Evolutionary conservation across 2,797 vertebrate genomes (phyloP).

Genomic region (Fundulus diaphanus): DNA sequence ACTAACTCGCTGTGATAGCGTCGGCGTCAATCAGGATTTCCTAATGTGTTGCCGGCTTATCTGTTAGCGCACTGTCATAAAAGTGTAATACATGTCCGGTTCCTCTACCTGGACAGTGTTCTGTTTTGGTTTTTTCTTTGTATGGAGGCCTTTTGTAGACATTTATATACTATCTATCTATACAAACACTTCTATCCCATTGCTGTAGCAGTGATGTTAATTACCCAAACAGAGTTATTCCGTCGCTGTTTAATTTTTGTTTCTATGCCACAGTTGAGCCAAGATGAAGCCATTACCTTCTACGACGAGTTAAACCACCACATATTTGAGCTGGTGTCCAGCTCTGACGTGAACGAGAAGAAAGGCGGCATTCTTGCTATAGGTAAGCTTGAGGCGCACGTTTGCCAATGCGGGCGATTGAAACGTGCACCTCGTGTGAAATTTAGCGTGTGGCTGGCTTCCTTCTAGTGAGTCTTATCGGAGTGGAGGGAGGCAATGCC

Average conservation of each 20-base stretch:
- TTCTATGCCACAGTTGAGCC: constrained; percentile 88
- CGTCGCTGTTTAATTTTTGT: not conserved
- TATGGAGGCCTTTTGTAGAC: too few relatives aligned
- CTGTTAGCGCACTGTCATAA: too few relatives aligned
- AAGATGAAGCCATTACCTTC: constrained; percentile 97
- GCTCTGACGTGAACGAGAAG: constrained; percentile 97
- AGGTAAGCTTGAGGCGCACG: constrained; percentile 77
- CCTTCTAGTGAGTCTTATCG: constrained; percentile 92
- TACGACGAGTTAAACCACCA: constrained; percentile 98
- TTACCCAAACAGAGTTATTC: too few relatives aligned
- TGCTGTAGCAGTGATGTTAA: too few relatives aligned
- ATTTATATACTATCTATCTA: too few relatives aligned
- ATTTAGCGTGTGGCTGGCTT: not conserved
- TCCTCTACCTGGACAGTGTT: too few relatives aligned
- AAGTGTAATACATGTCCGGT: too few relatives aligned
- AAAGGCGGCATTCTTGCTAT: constrained; percentile 99
- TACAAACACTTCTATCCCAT: too few relatives aligned
- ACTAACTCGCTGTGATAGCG: not conserved
- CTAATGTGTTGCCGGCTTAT: not conserved
- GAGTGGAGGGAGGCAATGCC: constrained; percentile 96
- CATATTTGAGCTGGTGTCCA: constrained; percentile 98
- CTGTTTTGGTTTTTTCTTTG: too few relatives aligned
- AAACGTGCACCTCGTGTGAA: not conserved
- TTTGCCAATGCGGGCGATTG: not conserved
- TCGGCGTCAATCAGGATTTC: not conserved